phyloP scores from a whole-genome alignment of 2,113 vertebrate genomes.

The Catharus minimus region DNA sequence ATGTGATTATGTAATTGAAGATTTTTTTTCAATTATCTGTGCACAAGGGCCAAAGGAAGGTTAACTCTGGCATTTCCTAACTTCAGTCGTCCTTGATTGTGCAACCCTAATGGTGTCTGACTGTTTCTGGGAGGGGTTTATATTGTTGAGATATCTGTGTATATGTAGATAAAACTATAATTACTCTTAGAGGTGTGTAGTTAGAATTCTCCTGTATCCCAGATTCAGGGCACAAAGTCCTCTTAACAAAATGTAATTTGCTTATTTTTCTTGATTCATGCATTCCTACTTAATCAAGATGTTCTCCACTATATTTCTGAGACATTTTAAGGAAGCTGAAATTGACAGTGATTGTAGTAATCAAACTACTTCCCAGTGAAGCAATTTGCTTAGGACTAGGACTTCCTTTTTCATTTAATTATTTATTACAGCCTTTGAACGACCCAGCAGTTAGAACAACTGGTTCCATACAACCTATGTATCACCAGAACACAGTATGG shows the following conservation, averaged over 20 bases:
- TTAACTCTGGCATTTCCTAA: constrained; percentile 59
- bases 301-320: constrained; percentile 39
- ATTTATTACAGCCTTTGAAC: neutral
- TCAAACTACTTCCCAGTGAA: constrained; percentile 41
- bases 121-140: constrained; percentile 17
- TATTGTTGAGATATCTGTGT: neutral
- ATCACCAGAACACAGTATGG: neutral
- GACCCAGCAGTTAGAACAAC: constrained; percentile 7
- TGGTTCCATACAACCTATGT: neutral
- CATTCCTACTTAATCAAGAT: constrained; percentile 11
- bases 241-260: constrained; percentile 22
- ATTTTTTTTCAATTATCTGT: constrained; percentile 25
- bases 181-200: neutral
- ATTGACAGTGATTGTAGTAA: constrained; percentile 55
- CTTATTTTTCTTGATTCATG: constrained; percentile 24
- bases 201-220: neutral
- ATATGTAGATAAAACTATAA: neutral
- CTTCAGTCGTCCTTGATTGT: constrained; percentile 24
- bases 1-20: constrained; percentile 37
- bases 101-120: neutral
- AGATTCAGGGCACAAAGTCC: neutral
- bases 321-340: constrained; percentile 45
- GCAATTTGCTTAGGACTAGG: constrained; percentile 22
- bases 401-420: constrained; percentile 39
- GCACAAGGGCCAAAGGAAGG: constrained; percentile 40